These are phyloP conservation scores for Brachyrhaphis roseni DNA, from an alignment of 2,797 vertebrate species.

Conservation along the genomic window DNA sequence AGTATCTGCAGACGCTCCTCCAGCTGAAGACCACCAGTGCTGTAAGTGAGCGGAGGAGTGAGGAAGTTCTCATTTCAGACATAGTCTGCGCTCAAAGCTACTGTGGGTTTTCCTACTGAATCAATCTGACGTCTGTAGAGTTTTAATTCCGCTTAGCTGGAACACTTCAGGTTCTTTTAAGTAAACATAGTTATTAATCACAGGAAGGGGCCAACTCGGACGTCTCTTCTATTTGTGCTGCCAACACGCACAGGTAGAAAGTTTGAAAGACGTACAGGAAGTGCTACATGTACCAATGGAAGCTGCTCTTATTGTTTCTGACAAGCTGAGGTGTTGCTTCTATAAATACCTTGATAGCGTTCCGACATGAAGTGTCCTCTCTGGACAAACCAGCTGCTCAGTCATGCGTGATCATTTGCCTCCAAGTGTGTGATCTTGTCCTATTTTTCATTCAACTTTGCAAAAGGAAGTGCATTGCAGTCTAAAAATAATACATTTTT, in stretches of 20 bases:
- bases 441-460: background rate
- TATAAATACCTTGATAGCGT: conserved; percentile 69
- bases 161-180: background rate
- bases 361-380: conserved; percentile 62
- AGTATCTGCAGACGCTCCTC: conserved; percentile 73
- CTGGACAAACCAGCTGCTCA: conserved; percentile 60
- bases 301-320: conserved; percentile 49
- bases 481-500: background rate
- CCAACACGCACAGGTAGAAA: background rate
- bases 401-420: conserved; percentile 9
- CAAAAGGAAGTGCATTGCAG: background rate
- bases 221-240: background rate
- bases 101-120: background rate
- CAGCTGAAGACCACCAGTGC: conserved; percentile 74
- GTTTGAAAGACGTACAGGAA: conserved; percentile 13
- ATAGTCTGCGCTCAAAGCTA: background rate
- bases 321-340: conserved; percentile 39
- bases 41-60: conserved; percentile 65
- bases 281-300: conserved; percentile 5
- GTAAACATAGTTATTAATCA: conserved; percentile 7
- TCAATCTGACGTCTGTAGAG: background rate
- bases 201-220: conserved; percentile 1
- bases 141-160: background rate
- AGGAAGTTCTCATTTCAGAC: background rate
- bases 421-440: background rate